These are phyloP conservation scores for Erannis defoliaria DNA, from an alignment of 2,888 invertebrate species.

Conservation along the genomic window DNA sequence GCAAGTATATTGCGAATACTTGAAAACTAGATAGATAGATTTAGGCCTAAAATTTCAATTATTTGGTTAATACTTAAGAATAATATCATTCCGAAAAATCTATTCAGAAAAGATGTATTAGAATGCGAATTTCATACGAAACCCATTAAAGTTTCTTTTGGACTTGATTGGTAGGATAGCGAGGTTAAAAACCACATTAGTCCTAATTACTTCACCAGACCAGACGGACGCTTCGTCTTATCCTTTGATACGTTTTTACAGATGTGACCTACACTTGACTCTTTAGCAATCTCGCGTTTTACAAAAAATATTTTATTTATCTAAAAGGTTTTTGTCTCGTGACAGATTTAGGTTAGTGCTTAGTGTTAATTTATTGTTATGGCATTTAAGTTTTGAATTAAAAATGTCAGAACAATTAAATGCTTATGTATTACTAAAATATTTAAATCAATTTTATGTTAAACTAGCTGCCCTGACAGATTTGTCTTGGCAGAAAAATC, in stretches of 20 bases:
- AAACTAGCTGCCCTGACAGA: no score
- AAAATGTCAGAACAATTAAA: no score
- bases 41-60: no score
- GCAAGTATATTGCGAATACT: no score
- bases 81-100: no score
- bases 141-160: conserved; percentile 1
- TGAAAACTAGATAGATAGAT: no score
- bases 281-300: conserved; percentile 16
- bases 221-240: conserved; percentile 45
- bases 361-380: conserved; percentile 9
- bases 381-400: no score
- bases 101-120: no score
- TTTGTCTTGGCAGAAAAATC: no score
- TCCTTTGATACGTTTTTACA: conserved; percentile 48
- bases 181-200: conserved; percentile 34
- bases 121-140: not conserved
- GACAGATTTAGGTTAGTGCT: conserved; percentile 2
- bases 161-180: conserved; percentile 1
- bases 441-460: no score
- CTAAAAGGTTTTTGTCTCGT: conserved; percentile 14
- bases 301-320: conserved; percentile 26
- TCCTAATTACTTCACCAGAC: conserved; percentile 56
- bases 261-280: conserved; percentile 52
- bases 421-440: no score
- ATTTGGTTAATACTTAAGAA: no score